phyloP scores from a whole-genome alignment of 2,113 vertebrate genomes.

The Baryphthengus martii region DNA sequence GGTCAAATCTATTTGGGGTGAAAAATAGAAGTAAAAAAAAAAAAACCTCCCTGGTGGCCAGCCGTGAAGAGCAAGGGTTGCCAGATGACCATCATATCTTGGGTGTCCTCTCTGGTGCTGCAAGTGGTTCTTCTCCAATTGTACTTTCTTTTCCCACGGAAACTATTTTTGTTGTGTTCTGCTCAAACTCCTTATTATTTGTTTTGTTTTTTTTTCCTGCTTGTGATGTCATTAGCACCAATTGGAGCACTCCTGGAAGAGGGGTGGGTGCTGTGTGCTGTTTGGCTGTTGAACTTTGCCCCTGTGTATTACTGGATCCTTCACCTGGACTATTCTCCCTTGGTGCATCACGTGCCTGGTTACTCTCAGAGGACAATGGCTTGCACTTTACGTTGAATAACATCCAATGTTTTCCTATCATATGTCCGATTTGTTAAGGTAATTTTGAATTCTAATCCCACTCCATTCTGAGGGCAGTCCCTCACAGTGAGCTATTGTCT shows the following conservation, averaged over 20 bases:
- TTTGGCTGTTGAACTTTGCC: not conserved
- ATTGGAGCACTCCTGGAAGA: not conserved
- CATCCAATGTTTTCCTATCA: not conserved
- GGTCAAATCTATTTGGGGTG: not conserved
- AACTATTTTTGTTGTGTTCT: not conserved
- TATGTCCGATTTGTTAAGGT: not conserved
- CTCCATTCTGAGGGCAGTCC: not conserved
- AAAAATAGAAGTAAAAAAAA: not conserved
- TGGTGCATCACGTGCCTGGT: too few species aligned
- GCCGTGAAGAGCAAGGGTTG: not conserved
- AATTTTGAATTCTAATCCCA: not conserved
- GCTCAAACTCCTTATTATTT: not conserved
- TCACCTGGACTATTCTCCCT: not conserved
- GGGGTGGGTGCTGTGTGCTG: too few species aligned
- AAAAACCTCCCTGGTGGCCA: not conserved
- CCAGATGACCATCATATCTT: not conserved
- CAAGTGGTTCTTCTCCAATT: not conserved
- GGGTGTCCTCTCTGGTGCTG: not conserved
- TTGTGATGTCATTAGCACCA: not conserved
- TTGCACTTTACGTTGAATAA: not conserved
- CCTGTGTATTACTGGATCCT: not conserved
- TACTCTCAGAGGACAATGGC: not conserved
- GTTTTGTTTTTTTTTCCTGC: too few species aligned
- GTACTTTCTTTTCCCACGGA: not conserved
- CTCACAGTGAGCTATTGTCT: not conserved